Evolutionary conservation across 2,888 invertebrate species (phyloP), one percentile per base, ranked within the genome.

Genomic region (Enoplolaimus lenunculus): DNA sequence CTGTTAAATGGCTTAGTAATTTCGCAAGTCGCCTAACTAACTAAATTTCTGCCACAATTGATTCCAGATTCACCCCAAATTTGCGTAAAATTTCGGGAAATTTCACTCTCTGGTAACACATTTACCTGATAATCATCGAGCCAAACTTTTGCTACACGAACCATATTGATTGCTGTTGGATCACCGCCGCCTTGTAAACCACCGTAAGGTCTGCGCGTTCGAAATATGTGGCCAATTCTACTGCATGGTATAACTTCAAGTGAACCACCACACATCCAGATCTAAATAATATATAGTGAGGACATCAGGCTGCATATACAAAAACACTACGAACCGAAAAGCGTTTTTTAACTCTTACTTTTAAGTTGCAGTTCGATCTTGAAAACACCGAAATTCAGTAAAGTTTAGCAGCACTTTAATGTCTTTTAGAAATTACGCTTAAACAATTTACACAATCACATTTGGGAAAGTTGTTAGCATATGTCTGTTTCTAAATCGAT

Each of bases 241-340:
- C 93, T 94, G 81, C 97, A 97, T 0, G 97, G 95, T 57, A 94
- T 86, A 71, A 97, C 86, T 80, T 93, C 91, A 21, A 97, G 84
- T 3, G 86, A 84, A 0, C 97, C 97, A 1, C 95, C 95, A 79
- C 97, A 97, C 88, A 91, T 92, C 97, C 97, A 97, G 60, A 91
- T 87, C 90, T 91, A 78, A 62, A 81, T 16, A 79, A n/a, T n/a
- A n/a, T n/a, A n/a, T n/a, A n/a, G n/a, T n/a, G 74, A 74, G 3
- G 16, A 21, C 26, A n/a, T 62, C 26, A 59, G 68, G 16, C 13
- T 3, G 2, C 3, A 16, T 69, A 30, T 26, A 29, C 31, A 68
- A 7, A 35, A 30, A 26, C 2, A 16, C 2, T 21, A 2, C 34
- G 26, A 45, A 28, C 33, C 2, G 69, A 68, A 16, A 33, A 2